Conservation (phyloP, 2,113 vertebrate genomes). For the Mormyrus lacerda region DNA sequence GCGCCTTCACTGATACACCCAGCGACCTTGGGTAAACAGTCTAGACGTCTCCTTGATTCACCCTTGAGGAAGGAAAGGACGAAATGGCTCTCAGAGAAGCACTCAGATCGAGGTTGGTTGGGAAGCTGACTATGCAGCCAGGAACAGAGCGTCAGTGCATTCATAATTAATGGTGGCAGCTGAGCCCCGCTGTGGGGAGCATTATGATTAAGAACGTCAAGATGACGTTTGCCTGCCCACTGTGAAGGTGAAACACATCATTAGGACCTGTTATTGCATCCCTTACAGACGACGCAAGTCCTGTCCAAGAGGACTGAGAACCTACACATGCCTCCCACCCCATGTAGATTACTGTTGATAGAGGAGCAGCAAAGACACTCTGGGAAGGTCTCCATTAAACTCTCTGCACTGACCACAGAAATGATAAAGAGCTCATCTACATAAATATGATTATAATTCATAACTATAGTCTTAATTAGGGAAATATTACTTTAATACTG, state of each 20-base stretch:
- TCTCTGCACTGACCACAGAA: not conserved
- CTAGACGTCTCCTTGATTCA: not conserved
- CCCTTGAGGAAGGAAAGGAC: not conserved
- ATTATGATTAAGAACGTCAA: slow-evolving; percentile 1
- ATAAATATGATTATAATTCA: not conserved
- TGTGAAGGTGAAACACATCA: not conserved
- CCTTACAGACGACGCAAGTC: not conserved
- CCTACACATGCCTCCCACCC: not conserved
- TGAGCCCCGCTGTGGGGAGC: not conserved
- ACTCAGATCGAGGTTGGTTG: not conserved
- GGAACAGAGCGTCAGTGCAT: slow-evolving; percentile 1
- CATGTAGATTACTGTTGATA: not conserved
- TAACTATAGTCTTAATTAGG: not conserved
- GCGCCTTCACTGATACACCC: not conserved
- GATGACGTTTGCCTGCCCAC: not conserved
- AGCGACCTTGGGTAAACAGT: not conserved
- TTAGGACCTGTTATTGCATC: not conserved
- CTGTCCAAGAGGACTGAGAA: not conserved
- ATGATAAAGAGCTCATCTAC: not conserved
- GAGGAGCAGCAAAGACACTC: not conserved
- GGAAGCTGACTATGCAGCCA: not conserved
- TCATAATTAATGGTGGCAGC: slow-evolving; percentile 25
- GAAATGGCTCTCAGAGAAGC: not conserved
- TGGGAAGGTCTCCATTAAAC: not conserved
- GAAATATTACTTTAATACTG: not conserved